Evolutionary conservation across 2,888 invertebrate species (phyloP), one percentile per base, ranked within the genome.

Genomic region (Labia minor): DNA sequence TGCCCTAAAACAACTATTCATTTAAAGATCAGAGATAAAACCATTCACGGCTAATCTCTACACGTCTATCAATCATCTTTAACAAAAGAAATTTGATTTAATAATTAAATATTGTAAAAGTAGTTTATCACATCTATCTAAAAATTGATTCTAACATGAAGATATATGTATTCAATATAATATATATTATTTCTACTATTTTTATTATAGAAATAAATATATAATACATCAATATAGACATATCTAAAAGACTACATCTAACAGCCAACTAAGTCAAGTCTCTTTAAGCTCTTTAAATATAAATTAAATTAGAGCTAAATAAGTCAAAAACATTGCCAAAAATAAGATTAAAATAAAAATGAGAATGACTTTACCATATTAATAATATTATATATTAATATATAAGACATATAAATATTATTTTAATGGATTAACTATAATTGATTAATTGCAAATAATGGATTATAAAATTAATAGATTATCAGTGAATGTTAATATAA

Each of bases 41-140:
- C 49, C 49, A 49, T 49, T 3, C 49, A 49, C 49, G 49, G 49
- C n/a, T 49, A 49, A 8, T 49, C 49, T 49, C 49, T 49, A 49
- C 49, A 14, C 49, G 49, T 49, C 49, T 49, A 49, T 49, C 49
- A 49, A 49, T 49, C 49, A 49, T 49, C 49, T 49, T 49, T 49
- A 49, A 49, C 49, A 49, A 49, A 49, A 8, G 14, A 49, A 49
- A 49, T n/a, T 26, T 26, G n/a, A 49, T 49, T n/a, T 49, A 16
- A 8, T 49, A 49, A 49, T 49, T 3, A 49, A n/a, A n/a, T 49
- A 16, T 49, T 8, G 49, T 49, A 49, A 49, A 49, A 49, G 3
- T 49, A 49, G 49, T 49, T 49, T 49, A 49, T 49, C 49, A 49
- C 49, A 49, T 49, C 49, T 49, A 49, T 49, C 49, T 49, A 49